Percentiles rank a stretch among this genome's conserved stretches.
phyloP scores from a whole-genome alignment of 1,140 invertebrate genomes.

The Cydia splendana region DNA sequence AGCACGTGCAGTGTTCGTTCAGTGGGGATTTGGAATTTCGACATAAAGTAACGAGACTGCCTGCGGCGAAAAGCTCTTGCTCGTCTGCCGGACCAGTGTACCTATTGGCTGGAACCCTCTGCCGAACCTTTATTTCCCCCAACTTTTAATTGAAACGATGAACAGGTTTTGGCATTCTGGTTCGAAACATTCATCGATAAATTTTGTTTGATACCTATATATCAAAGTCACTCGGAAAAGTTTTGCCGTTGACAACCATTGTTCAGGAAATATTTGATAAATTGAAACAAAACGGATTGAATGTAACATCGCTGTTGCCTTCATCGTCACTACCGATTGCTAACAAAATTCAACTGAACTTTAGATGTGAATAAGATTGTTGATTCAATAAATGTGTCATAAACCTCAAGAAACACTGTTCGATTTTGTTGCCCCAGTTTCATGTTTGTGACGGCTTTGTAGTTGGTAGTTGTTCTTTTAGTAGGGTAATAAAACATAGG shows the following conservation, averaged over 20 bases:
- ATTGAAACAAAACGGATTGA: constrained; percentile 8
- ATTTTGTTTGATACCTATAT: constrained; percentile 32
- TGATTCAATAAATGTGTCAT: neutral
- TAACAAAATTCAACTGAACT: neutral
- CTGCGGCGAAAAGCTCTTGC: neutral
- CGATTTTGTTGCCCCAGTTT: constrained; percentile 11
- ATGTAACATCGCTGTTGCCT: neutral
- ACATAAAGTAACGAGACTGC: neutral
- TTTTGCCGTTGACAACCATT: constrained; percentile 17
- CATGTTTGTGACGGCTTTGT: constrained; percentile 9
- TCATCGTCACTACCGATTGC: neutral
- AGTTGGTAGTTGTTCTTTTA: constrained; percentile 13
- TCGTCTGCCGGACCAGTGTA: neutral
- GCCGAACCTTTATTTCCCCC: neutral
- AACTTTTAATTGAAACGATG: constrained; percentile 49
- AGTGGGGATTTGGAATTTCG: neutral
- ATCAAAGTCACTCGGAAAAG: constrained; percentile 38
- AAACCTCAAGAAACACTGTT: neutral
- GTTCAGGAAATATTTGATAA: constrained; percentile 8
- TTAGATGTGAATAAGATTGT: neutral
- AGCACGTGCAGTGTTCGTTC: neutral
- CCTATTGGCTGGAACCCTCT: neutral
- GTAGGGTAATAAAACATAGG: constrained; percentile 11
- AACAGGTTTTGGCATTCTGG: constrained; percentile 40
- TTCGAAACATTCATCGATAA: constrained; percentile 35